These are phyloP conservation scores for Mythimna lalbum DNA, from an alignment of 2,888 invertebrate genomes.

Conservation along the genomic window DNA sequence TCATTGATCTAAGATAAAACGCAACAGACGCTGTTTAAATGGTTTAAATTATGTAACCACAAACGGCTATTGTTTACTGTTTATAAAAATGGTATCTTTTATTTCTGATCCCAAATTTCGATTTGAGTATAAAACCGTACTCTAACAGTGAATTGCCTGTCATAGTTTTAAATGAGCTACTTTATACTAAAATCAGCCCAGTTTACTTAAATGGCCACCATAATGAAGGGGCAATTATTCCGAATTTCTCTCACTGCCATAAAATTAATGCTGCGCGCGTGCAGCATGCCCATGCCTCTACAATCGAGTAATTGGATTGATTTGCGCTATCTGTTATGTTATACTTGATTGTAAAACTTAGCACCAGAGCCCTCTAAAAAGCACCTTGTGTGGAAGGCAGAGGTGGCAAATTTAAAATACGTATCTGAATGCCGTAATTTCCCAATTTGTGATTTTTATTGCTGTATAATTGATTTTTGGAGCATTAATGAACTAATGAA, in stretches of 20 bases:
- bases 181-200: conserved; percentile 36
- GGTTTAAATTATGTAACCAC: neutral
- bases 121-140: neutral
- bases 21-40: conserved; percentile 2
- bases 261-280: conserved; percentile 83
- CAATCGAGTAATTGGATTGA: conserved; percentile 82
- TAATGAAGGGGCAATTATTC: conserved; percentile 82
- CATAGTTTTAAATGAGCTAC: conserved; percentile 46
- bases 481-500: conserved; percentile 74
- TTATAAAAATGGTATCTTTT: conserved; percentile 1
- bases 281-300: conserved; percentile 68
- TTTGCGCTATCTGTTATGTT: conserved; percentile 78
- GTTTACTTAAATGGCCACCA: conserved; percentile 54
- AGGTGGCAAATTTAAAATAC: conserved; percentile 54
- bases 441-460: conserved; percentile 81
- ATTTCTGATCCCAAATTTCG: neutral
- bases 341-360: conserved; percentile 73
- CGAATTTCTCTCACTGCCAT: conserved; percentile 80
- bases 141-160: conserved; percentile 8
- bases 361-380: conserved; percentile 55
- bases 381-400: conserved; percentile 59
- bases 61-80: neutral
- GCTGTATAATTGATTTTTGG: conserved; percentile 80
- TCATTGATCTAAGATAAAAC: conserved; percentile 24
- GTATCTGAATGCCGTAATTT: conserved; percentile 53